Conservation (phyloP, 2,797 vertebrate genomes). For the Mareca penelope region DNA sequence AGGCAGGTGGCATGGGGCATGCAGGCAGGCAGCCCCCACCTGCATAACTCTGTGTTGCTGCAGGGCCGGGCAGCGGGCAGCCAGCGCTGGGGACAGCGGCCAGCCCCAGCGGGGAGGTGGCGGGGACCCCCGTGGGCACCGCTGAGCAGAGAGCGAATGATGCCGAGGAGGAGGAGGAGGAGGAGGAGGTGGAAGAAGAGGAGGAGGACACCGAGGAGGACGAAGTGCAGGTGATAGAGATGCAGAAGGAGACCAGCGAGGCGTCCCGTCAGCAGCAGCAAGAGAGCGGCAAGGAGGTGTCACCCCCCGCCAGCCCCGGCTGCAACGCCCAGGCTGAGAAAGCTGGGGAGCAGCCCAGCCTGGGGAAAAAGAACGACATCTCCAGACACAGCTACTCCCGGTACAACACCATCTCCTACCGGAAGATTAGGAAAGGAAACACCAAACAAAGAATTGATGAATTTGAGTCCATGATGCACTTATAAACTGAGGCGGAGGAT, state of each 20-base stretch:
- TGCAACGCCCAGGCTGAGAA: constrained; percentile 69
- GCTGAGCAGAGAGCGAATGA: neutral
- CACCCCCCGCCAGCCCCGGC: constrained; percentile 36
- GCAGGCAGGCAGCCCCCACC: neutral
- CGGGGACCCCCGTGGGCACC: neutral
- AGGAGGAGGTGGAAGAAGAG: neutral
- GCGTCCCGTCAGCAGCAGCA: constrained; percentile 8
- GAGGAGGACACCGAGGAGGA: constrained; percentile 66
- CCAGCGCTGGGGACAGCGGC: accelerated
- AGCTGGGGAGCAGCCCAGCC: constrained; percentile 53
- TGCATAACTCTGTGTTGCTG: constrained; percentile 36
- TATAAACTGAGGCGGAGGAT: constrained; percentile 65
- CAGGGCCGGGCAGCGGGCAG: constrained; percentile 18
- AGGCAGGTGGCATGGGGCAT: no score
- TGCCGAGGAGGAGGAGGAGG: neutral
- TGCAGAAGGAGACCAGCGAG: constrained; percentile 65
- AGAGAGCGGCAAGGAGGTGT: neutral
- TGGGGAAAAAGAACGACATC: constrained; percentile 77
- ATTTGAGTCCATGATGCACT: constrained; percentile 91
- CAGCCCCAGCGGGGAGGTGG: accelerated
- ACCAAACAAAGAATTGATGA: constrained; percentile 92
- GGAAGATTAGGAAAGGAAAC: constrained; percentile 93
- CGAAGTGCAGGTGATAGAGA: constrained; percentile 68
- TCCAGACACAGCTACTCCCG: constrained; percentile 84
- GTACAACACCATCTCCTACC: constrained; percentile 93